phyloP scores from a whole-genome alignment of 2,113 vertebrate genomes.

The Platanista minor region DNA sequence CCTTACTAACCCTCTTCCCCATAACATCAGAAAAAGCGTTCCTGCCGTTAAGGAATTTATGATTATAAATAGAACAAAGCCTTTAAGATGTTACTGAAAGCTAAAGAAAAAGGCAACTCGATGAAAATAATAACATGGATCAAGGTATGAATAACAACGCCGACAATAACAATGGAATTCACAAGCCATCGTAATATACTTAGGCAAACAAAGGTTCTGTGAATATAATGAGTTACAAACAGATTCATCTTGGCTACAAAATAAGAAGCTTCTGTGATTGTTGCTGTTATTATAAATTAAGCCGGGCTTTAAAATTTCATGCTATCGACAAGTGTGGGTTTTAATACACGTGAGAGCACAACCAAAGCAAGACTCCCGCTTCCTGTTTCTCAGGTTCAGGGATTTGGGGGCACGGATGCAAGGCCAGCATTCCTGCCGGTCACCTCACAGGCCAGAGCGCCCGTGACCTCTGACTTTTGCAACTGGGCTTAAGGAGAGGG shows the following conservation, averaged over 20 bases:
- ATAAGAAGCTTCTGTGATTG: conserved; percentile 39
- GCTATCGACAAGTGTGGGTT: neutral
- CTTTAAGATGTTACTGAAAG: conserved; percentile 32
- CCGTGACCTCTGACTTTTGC: neutral
- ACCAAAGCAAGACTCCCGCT: neutral
- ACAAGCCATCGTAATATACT: neutral
- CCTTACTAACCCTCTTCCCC: neutral
- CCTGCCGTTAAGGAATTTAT: neutral
- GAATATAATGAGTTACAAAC: conserved; percentile 39
- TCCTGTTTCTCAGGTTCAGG: neutral
- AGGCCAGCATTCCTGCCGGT: rapidly evolving
- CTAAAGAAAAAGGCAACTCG: conserved; percentile 20
- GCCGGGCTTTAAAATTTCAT: neutral
- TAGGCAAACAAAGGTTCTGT: conserved; percentile 31
- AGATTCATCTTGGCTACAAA: conserved; percentile 37
- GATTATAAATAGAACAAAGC: conserved; percentile 40
- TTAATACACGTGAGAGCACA: neutral
- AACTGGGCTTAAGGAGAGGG: neutral
- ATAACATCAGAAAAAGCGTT: neutral
- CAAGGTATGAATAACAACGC: conserved; percentile 35
- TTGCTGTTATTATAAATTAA: conserved; percentile 44
- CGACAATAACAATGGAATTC: conserved; percentile 11
- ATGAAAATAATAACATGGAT: conserved; percentile 46
- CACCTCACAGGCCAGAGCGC: neutral
- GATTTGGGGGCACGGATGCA: neutral